A percentile compares a stretch with the other conserved stretches of the same genome.
Conservation (phyloP, 2,113 vertebrate genomes). For the Phodopus roborovskii region DNA sequence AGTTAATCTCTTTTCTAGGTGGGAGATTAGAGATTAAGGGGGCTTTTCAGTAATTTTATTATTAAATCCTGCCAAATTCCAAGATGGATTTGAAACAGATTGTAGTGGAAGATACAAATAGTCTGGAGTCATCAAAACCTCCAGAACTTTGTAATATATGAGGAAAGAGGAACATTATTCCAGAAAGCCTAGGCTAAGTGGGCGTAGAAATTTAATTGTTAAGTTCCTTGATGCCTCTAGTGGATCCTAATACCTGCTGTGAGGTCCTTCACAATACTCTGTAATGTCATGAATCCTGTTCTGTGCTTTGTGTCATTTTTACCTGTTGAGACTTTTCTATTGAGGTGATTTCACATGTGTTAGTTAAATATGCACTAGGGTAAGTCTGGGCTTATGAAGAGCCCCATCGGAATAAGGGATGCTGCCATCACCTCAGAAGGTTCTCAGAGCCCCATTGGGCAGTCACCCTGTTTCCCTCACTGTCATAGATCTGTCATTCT, state of each 20-base stretch:
- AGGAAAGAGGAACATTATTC: slow-evolving; percentile 5
- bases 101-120: slow-evolving; percentile 47
- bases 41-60: slow-evolving; percentile 56
- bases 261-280: background rate
- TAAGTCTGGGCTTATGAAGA: background rate
- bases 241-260: background rate
- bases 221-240: background rate
- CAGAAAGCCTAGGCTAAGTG: background rate
- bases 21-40: background rate
- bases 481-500: background rate
- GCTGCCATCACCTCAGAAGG: background rate
- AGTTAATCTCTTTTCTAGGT: slow-evolving; percentile 63
- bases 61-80: slow-evolving; percentile 61
- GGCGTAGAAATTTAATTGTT: background rate
- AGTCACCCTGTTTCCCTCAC: background rate
- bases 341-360: background rate
- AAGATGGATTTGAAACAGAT: slow-evolving; percentile 66
- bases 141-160: background rate
- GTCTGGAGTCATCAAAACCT: slow-evolving; percentile 40
- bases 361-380: background rate
- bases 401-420: background rate
- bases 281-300: background rate
- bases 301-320: slow-evolving; percentile 46
- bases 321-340: background rate
- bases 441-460: background rate